Percentiles rank a stretch among this genome's conserved stretches.
phyloP scores from a whole-genome alignment of 2,113 vertebrate species.

The Cricetomys ansorgei region DNA sequence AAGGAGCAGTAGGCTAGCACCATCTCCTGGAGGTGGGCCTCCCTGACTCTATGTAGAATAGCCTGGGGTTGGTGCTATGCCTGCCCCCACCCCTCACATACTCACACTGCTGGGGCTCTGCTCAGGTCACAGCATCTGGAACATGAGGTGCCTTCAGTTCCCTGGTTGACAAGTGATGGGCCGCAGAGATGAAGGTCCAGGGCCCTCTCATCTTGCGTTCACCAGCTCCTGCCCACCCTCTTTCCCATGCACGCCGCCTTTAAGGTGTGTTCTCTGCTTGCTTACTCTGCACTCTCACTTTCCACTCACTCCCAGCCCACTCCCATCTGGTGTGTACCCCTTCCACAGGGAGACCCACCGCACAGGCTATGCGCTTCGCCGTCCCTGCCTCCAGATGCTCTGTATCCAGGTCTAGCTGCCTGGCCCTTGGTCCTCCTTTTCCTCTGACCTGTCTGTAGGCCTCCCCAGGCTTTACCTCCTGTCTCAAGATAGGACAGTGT shows the following conservation, averaged over 20 bases:
- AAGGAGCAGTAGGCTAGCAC: background rate
- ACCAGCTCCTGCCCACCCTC: background rate
- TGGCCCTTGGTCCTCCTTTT: background rate
- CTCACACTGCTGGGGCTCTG: background rate
- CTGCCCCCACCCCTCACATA: too few species aligned
- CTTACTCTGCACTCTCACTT: constrained; percentile 28
- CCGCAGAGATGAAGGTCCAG: background rate
- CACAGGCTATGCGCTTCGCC: background rate
- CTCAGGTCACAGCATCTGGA: background rate
- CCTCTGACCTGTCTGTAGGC: background rate
- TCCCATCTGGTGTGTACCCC: constrained; percentile 37
- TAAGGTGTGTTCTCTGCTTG: constrained; percentile 20
- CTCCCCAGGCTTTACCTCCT: background rate
- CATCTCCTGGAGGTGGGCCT: background rate
- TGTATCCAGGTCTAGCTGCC: background rate
- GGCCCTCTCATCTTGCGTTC: background rate
- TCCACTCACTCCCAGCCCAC: constrained; percentile 59
- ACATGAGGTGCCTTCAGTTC: background rate
- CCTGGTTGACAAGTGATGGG: background rate
- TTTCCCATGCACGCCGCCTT: background rate
- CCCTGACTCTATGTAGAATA: background rate
- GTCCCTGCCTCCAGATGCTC: background rate
- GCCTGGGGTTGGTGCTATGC: too few species aligned
- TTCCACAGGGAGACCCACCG: background rate
- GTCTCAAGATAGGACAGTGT: background rate